Evolutionary conservation across 2,888 invertebrate genomes (phyloP).

Genomic region (Cyaniris semiargus): DNA sequence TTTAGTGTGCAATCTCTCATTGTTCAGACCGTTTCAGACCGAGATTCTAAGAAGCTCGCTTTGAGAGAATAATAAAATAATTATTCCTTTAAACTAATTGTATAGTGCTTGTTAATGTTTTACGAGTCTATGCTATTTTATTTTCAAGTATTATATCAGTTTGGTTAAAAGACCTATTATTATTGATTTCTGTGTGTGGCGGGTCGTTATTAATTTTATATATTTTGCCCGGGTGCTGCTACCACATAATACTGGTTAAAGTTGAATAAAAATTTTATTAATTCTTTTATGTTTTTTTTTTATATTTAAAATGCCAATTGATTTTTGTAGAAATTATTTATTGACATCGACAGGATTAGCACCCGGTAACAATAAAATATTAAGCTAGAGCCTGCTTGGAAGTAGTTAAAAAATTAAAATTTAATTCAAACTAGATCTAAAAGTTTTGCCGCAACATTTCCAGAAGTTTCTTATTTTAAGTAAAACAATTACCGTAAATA

Average conservation of each 20-base stretch:
- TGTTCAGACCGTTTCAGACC: conserved; percentile 30
- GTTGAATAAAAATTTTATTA: not conserved
- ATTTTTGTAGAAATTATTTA: not conserved
- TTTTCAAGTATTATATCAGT: conserved; percentile 43
- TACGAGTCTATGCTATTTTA: conserved; percentile 44
- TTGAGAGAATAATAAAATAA: conserved; percentile 51
- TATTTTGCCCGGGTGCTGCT: not conserved
- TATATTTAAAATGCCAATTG: not conserved
- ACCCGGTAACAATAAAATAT: not conserved
- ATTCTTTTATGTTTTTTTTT: not conserved
- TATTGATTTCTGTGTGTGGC: not conserved
- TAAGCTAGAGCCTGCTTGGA: not conserved
- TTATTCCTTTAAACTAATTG: conserved; percentile 46
- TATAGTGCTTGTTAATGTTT: conserved; percentile 47
- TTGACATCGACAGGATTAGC: not conserved
- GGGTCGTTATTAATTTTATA: not conserved
- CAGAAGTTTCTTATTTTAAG: not conserved
- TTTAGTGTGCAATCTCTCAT: conserved; percentile 24
- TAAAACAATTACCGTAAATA: conserved; percentile 14
- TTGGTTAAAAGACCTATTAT: conserved; percentile 19
- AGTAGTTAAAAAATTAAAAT: not conserved
- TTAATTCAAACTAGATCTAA: not conserved
- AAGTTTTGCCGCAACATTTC: not conserved
- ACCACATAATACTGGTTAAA: not conserved
- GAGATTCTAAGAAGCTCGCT: conserved; percentile 47